phyloP scores from a whole-genome alignment of 1,140 invertebrate species.

The Marisa cornuarietis region DNA sequence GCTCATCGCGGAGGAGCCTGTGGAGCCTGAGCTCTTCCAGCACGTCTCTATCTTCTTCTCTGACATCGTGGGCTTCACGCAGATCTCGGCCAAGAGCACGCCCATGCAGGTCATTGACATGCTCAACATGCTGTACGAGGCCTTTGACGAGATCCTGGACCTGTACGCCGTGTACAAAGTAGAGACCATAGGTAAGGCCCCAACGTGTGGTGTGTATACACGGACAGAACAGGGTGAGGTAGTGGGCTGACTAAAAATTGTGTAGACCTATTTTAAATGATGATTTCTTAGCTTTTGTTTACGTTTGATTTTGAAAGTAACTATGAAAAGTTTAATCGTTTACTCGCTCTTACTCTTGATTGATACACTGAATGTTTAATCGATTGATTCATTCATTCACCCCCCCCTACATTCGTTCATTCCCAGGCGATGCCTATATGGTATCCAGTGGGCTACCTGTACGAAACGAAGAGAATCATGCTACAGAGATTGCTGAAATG shows the following conservation, averaged over 20 bases:
- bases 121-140: constrained; percentile 53
- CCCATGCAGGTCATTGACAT: constrained; percentile 72
- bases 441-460: constrained; percentile 80
- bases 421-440: constrained; percentile 61
- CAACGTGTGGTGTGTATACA: neutral
- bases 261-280: neutral
- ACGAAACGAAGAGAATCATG: constrained; percentile 88
- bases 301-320: neutral
- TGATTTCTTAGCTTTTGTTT: neutral
- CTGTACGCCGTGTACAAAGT: constrained; percentile 55
- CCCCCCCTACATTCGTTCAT: neutral
- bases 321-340: neutral
- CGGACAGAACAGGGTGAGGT: neutral
- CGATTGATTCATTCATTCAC: too few relatives aligned
- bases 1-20: constrained; percentile 33
- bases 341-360: neutral
- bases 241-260: neutral
- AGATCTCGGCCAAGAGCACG: constrained; percentile 82
- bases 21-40: constrained; percentile 59
- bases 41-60: constrained; percentile 72
- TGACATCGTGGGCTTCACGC: constrained; percentile 83
- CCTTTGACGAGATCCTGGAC: constrained; percentile 52
- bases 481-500: constrained; percentile 89
- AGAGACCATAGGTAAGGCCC: constrained; percentile 47
- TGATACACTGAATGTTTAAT: too few relatives aligned